Percentiles rank a stretch among this genome's conserved stretches.
Evolutionary conservation across 2,113 vertebrate species (phyloP).

Genomic region (Leiothrix lutea): DNA sequence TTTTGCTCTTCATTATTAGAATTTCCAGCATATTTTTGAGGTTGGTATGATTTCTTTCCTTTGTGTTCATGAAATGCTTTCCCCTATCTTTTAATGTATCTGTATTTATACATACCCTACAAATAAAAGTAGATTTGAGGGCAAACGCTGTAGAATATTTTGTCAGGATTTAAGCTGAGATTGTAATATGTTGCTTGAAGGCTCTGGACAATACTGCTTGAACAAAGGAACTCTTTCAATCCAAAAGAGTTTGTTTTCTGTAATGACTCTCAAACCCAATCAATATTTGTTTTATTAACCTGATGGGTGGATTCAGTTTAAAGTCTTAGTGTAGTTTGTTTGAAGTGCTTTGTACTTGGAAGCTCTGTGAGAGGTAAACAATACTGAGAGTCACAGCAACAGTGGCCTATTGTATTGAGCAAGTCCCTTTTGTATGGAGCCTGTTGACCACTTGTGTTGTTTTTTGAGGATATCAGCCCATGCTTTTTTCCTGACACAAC

Average conservation of each 20-base stretch:
- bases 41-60: background rate
- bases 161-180: background rate
- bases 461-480: slow-evolving; percentile 41
- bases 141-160: slow-evolving; percentile 20
- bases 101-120: background rate
- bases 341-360: slow-evolving; percentile 49
- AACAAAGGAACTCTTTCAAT: slow-evolving; percentile 42
- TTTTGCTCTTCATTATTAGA: background rate
- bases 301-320: slow-evolving; percentile 50
- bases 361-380: slow-evolving; percentile 58
- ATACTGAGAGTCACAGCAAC: slow-evolving; percentile 34
- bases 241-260: background rate
- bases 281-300: slow-evolving; percentile 55
- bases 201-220: slow-evolving; percentile 13
- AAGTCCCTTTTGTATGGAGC: background rate
- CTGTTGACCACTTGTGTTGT: slow-evolving; percentile 51
- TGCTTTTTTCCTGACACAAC: slow-evolving; percentile 51
- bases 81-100: background rate
- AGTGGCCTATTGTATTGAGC: slow-evolving; percentile 56
- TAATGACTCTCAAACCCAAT: slow-evolving; percentile 17
- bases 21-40: background rate
- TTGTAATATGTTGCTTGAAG: slow-evolving; percentile 13
- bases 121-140: slow-evolving; percentile 29
- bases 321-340: slow-evolving; percentile 48
- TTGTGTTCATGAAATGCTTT: background rate